A percentile compares a stretch with the other conserved stretches of the same genome.
phyloP scores from a whole-genome alignment of 1,140 invertebrate species.

The Chelonus insularis region DNA sequence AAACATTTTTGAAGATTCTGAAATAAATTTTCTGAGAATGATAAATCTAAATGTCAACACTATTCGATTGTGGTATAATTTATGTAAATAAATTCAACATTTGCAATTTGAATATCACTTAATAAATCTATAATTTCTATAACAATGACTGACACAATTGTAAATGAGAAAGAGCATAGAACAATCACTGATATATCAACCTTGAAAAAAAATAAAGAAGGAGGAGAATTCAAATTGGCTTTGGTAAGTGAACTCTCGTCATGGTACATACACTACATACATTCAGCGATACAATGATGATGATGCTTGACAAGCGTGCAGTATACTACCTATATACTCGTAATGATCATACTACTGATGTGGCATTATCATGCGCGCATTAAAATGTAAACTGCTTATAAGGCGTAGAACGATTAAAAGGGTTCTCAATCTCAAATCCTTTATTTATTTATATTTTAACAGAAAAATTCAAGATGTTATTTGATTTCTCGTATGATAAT shows the following conservation, averaged over 20 bases:
- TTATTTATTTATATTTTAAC: background rate
- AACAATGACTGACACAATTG: background rate
- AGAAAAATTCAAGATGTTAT: no score
- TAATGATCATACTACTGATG: constrained; percentile 10
- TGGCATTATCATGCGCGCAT: constrained; percentile 30
- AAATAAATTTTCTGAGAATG: no score
- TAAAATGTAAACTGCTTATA: constrained; percentile 31
- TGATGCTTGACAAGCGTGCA: constrained; percentile 21
- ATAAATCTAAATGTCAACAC: no score
- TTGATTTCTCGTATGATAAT: no score
- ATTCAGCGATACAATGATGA: no score
- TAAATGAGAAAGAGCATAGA: background rate
- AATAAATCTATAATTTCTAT: background rate
- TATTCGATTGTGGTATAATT: no score
- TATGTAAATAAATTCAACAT: no score
- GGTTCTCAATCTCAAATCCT: constrained; percentile 26
- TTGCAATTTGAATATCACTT: no score
- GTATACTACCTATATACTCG: constrained; percentile 14
- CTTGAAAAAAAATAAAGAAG: background rate
- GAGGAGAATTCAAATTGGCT: constrained; percentile 29
- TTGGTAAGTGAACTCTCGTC: constrained; percentile 32
- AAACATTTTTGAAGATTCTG: no score
- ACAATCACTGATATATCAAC: background rate
- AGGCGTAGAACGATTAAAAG: constrained; percentile 23
- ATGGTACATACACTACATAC: constrained; percentile 32